Conservation (phyloP, 2,113 vertebrate genomes). For the Pteronura brasiliensis region DNA sequence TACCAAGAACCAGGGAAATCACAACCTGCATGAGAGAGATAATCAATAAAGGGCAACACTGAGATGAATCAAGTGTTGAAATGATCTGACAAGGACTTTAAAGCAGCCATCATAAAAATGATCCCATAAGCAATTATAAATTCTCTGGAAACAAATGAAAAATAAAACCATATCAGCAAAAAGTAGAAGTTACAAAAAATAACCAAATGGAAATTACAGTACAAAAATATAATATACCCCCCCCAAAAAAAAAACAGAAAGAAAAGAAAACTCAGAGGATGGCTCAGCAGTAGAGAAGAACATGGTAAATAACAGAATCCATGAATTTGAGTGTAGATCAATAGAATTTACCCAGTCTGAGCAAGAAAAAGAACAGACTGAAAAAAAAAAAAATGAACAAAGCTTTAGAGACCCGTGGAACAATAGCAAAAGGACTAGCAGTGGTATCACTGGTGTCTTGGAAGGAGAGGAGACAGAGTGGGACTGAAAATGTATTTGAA, state of each 20-base stretch:
- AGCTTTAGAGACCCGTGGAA: background rate
- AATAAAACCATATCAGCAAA: background rate
- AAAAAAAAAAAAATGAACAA: background rate
- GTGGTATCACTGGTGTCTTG: background rate
- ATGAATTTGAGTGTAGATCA: background rate
- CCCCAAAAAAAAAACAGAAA: background rate
- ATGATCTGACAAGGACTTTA: conserved; percentile 47
- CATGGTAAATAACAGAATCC: background rate
- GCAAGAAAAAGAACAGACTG: background rate
- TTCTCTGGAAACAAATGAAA: conserved; percentile 50
- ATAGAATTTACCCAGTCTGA: background rate
- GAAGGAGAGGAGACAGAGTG: background rate
- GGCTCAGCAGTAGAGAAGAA: background rate
- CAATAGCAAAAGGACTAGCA: background rate
- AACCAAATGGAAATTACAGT: conserved; percentile 1
- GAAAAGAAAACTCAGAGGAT: background rate
- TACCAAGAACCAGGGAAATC: conserved; percentile 23
- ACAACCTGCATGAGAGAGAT: conserved; percentile 29
- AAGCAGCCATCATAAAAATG: conserved; percentile 43
- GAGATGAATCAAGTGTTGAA: background rate
- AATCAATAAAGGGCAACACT: background rate
- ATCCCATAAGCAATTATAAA: conserved; percentile 53
- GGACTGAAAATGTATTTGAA: background rate
- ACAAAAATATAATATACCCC: background rate
- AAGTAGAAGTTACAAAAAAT: conserved; percentile 39